Evolutionary conservation across 2,888 invertebrate species (phyloP).

Genomic region (Harmothoe impar): DNA sequence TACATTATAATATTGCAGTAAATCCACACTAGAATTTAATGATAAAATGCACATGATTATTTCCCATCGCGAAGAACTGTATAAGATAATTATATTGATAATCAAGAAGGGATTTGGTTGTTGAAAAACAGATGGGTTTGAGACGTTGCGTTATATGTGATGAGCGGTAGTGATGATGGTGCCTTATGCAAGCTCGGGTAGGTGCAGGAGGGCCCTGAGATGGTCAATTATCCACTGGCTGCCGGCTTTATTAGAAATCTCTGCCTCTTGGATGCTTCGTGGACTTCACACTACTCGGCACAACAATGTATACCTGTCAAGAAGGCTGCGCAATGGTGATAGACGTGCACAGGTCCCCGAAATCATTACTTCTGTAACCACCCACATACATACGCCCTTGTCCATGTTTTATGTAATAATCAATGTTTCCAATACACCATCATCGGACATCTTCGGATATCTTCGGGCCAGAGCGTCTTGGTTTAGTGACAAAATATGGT

Average conservation of each 20-base stretch:
- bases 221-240: conserved; percentile 23
- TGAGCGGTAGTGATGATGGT: not conserved
- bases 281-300: not conserved
- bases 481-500: not conserved
- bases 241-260: conserved; percentile 19
- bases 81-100: not conserved
- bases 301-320: conserved; percentile 31
- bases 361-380: not conserved
- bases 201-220: not conserved
- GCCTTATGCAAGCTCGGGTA: conserved; percentile 15
- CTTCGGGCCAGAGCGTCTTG: no score
- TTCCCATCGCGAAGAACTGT: not conserved
- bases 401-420: not conserved
- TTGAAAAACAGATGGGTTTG: not conserved
- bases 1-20: not conserved
- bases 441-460: not conserved
- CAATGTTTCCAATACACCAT: not conserved
- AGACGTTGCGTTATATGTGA: not conserved
- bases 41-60: no score
- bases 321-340: not conserved
- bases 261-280: conserved; percentile 43
- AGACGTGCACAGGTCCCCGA: not conserved
- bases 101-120: not conserved
- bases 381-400: not conserved
- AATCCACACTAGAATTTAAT: not conserved